phyloP scores from a whole-genome alignment of 2,888 invertebrate genomes.

The Adelphocoris suturalis region DNA sequence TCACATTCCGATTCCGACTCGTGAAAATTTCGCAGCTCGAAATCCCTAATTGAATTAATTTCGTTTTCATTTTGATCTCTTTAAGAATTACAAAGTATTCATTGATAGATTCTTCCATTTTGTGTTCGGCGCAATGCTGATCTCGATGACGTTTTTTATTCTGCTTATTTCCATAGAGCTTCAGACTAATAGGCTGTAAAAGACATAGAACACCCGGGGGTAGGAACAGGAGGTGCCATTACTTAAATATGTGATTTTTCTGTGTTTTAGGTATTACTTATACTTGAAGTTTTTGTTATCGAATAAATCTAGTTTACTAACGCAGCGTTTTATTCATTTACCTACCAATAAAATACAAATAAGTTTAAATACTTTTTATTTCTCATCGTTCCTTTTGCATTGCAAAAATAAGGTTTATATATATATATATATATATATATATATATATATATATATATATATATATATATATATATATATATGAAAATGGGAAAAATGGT shows the following conservation, averaged over 20 bases:
- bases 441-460: no score
- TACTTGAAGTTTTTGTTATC: constrained; percentile 14
- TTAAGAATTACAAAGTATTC: background rate
- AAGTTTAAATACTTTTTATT: no score
- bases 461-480: no score
- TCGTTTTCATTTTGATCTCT: constrained; percentile 37
- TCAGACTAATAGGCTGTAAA: background rate
- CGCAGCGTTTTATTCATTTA: background rate
- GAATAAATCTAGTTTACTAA: constrained; percentile 29
- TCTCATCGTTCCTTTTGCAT: no score
- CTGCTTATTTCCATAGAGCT: constrained; percentile 5
- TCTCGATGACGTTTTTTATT: background rate
- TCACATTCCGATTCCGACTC: constrained; percentile 53
- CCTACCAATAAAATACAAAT: no score
- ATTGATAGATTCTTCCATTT: background rate
- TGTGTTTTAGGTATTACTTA: background rate
- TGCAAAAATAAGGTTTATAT: no score
- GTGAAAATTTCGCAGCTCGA: background rate
- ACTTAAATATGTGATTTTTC: background rate
- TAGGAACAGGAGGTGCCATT: constrained; percentile 33
- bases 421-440: no score
- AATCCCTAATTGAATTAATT: background rate
- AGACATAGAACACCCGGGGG: background rate
- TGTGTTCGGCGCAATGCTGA: background rate
- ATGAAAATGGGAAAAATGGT: no score